Evolutionary conservation across 2,113 vertebrate species (phyloP).

Genomic region (Corythaixoides concolor): DNA sequence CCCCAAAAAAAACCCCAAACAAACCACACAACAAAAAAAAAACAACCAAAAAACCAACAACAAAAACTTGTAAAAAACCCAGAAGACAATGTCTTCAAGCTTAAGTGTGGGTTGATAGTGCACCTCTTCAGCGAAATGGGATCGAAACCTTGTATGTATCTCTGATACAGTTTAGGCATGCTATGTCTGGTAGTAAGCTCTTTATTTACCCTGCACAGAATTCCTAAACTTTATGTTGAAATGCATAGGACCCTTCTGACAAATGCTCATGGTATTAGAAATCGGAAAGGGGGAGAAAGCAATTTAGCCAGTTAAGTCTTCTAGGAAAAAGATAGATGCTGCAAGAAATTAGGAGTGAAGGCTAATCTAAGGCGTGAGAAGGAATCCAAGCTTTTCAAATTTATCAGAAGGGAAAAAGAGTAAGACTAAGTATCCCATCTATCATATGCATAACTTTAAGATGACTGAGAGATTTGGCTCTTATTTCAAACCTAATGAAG

Average conservation of each 20-base stretch:
- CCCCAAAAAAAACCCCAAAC: too few species aligned
- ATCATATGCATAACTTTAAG: not conserved
- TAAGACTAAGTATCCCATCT: not conserved
- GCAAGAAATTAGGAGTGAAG: slow-evolving; percentile 28
- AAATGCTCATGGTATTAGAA: not conserved
- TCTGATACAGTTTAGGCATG: not conserved
- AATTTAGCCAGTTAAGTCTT: not conserved
- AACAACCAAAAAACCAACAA: too few species aligned
- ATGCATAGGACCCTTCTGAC: not conserved
- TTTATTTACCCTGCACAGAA: not conserved
- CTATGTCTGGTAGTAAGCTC: not conserved
- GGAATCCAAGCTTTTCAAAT: not conserved
- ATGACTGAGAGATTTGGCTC: not conserved
- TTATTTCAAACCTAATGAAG: slow-evolving; percentile 3
- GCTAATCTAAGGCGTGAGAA: not conserved
- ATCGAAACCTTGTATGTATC: not conserved
- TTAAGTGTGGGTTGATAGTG: not conserved
- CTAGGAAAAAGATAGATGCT: not conserved
- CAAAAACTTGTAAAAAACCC: too few species aligned
- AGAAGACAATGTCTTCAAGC: not conserved
- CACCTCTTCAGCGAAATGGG: not conserved
- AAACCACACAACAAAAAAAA: too few species aligned
- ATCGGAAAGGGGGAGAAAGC: not conserved
- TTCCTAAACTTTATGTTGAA: not conserved
- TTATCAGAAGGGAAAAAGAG: not conserved